A percentile compares a stretch with the other conserved stretches of the same genome.
These are phyloP conservation scores for Camelus dromedarius DNA, from an alignment of 2,113 vertebrate genomes.

Conservation along the genomic window DNA sequence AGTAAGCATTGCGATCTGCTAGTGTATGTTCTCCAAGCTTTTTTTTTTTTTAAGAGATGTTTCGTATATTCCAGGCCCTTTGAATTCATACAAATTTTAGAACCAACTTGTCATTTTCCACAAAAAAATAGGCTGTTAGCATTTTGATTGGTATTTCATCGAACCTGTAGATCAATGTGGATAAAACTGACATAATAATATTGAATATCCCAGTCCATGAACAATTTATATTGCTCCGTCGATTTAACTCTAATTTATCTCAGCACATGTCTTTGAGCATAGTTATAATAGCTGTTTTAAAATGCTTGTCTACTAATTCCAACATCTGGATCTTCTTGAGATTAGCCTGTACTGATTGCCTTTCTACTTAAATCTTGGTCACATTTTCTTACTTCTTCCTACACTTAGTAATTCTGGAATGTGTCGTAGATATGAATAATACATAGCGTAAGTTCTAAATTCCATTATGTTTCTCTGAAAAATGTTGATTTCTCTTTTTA, in stretches of 20 bases:
- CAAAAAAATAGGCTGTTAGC: not conserved
- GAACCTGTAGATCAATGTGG: not conserved
- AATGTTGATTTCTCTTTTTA: not conserved
- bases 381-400: not conserved
- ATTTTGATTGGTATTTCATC: not conserved
- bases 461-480: not conserved
- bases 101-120: not conserved
- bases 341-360: not conserved
- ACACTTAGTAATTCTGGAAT: not conserved
- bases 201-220: not conserved
- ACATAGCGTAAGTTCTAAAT: not conserved
- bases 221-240: not conserved
- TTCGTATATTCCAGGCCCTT: not conserved
- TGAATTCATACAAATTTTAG: not conserved
- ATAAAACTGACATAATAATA: not conserved
- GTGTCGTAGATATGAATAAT: not conserved
- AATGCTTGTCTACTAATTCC: not conserved
- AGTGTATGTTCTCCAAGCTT: not conserved
- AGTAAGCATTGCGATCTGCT: not conserved
- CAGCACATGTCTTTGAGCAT: not conserved
- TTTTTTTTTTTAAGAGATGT: not conserved
- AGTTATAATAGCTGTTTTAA: not conserved
- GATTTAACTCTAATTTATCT: not conserved
- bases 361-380: not conserved
- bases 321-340: not conserved